Percentiles rank a stretch among this genome's conserved stretches.
Conservation (phyloP, 2,113 vertebrate species). For the Mugil cephalus region DNA sequence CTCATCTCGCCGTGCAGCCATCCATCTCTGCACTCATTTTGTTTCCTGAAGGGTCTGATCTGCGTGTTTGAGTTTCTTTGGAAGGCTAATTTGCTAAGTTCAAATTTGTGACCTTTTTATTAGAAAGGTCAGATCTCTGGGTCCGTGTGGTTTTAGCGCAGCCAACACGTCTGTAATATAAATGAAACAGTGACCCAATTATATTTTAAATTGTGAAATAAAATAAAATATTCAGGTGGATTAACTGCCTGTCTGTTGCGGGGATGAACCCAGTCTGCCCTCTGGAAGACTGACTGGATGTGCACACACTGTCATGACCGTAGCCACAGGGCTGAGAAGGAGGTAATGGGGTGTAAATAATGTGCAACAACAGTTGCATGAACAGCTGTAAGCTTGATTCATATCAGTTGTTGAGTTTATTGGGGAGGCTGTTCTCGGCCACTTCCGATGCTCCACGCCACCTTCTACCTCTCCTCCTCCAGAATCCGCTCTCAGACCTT, state of each 20-base stretch:
- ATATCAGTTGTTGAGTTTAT: conserved; percentile 60
- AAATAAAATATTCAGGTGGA: conserved; percentile 9
- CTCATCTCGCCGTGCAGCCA: conserved; percentile 6
- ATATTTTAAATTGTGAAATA: background rate
- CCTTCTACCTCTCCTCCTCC: conserved; percentile 43
- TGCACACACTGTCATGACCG: conserved; percentile 39
- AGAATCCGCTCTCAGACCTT: conserved; percentile 14
- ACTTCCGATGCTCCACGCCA: conserved; percentile 10
- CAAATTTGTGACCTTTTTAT: background rate
- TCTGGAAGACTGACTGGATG: conserved; percentile 20
- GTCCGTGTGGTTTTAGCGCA: background rate
- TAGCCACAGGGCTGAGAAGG: conserved; percentile 52
- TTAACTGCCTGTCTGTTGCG: background rate
- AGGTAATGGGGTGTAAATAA: conserved; percentile 66
- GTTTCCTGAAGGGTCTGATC: conserved; percentile 19
- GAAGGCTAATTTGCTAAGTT: conserved; percentile 16
- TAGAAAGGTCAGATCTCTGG: background rate
- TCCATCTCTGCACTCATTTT: conserved; percentile 25
- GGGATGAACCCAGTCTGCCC: background rate
- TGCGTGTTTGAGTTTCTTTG: background rate
- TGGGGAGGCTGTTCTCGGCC: conserved; percentile 42
- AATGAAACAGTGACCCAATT: background rate
- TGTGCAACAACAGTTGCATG: conserved; percentile 53
- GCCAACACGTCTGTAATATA: too few species aligned
- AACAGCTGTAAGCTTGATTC: conserved; percentile 68